Percentiles rank a stretch among this genome's conserved stretches.
phyloP scores from a whole-genome alignment of 2,113 vertebrate genomes.

The Elachura formosa region DNA sequence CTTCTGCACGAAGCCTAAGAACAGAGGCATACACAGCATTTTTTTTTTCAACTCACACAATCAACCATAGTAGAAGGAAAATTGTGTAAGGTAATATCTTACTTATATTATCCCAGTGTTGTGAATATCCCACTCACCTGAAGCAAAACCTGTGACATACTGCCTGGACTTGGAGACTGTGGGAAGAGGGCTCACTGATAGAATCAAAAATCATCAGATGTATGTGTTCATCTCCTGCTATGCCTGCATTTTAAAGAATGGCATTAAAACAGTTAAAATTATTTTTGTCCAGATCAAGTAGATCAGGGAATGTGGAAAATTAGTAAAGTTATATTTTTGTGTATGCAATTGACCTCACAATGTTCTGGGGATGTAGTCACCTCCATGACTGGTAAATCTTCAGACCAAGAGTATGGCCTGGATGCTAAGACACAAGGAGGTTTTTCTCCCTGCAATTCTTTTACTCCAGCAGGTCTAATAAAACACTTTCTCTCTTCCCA shows the following conservation, averaged over 20 bases:
- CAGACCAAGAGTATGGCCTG: background rate
- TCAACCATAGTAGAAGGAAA: background rate
- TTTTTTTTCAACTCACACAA: background rate
- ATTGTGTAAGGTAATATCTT: background rate
- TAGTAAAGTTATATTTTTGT: background rate
- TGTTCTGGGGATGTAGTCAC: background rate
- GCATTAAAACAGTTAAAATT: background rate
- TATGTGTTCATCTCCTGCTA: background rate
- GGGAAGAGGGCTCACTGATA: background rate
- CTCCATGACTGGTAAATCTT: background rate
- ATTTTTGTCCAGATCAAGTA: background rate
- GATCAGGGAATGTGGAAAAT: background rate
- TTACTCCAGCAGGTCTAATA: background rate
- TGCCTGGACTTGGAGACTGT: background rate
- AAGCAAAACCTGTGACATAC: background rate
- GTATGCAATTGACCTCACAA: background rate
- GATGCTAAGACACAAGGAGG: background rate
- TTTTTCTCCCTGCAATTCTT: accelerated
- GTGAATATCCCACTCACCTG: background rate
- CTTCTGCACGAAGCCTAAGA: background rate
- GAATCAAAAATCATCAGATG: background rate
- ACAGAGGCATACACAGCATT: background rate
- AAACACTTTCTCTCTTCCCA: background rate
- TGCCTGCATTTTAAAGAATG: background rate
- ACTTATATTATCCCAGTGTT: background rate